These are phyloP conservation scores for Oxyteleia sp. DNA, from an alignment of 2,888 invertebrate genomes.

Conservation along the genomic window DNA sequence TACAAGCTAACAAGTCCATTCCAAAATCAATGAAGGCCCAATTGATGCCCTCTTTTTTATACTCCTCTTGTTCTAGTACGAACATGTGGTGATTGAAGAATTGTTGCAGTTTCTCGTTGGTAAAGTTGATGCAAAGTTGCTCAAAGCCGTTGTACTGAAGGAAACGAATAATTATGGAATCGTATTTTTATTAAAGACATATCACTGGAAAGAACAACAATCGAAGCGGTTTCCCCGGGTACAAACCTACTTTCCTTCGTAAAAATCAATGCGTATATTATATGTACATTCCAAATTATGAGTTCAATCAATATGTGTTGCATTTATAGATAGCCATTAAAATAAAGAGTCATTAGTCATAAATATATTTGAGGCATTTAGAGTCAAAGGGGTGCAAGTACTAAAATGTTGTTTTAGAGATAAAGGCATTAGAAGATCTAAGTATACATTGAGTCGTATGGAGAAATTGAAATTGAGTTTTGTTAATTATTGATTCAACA, in stretches of 20 bases:
- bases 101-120: slow-evolving; percentile 99
- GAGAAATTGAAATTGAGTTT: too few relatives aligned
- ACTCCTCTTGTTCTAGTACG: slow-evolving; percentile 99
- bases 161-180: slow-evolving; percentile 99
- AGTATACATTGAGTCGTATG: too few relatives aligned
- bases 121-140: slow-evolving; percentile 99
- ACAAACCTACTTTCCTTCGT: slow-evolving; percentile 45
- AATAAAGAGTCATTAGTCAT: slow-evolving; percentile 1
- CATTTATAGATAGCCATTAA: neutral
- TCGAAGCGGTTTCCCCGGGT: slow-evolving; percentile 30
- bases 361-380: neutral
- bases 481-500: too few relatives aligned
- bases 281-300: slow-evolving; percentile 30
- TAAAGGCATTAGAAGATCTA: too few relatives aligned
- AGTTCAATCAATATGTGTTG: slow-evolving; percentile 35
- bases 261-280: slow-evolving; percentile 22
- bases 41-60: slow-evolving; percentile 98
- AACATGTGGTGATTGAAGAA: slow-evolving; percentile 99
- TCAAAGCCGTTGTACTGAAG: slow-evolving; percentile 99
- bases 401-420: too few relatives aligned
- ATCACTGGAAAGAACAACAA: slow-evolving; percentile 30
- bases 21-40: slow-evolving; percentile 99
- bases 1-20: slow-evolving; percentile 99
- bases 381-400: too few relatives aligned
- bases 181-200: slow-evolving; percentile 20